A percentile compares a stretch with the other conserved stretches of the same genome.
Evolutionary conservation across 2,113 vertebrate species (phyloP).

Genomic region (Acrocephalus arundinaceus): DNA sequence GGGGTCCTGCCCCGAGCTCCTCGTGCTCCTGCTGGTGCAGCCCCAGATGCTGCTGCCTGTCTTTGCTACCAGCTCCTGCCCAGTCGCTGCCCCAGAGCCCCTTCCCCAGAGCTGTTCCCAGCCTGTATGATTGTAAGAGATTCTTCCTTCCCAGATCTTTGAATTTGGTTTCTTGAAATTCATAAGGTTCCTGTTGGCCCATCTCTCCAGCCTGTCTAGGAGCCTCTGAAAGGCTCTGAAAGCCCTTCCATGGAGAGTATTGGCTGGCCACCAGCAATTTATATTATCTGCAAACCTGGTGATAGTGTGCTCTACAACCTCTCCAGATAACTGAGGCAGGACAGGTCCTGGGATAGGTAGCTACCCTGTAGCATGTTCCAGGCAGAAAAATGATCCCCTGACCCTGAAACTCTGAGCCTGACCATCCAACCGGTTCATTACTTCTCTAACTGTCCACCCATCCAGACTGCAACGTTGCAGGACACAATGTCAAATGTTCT

Average conservation of each 20-base stretch:
- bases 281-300: not conserved
- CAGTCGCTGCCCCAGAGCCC: not conserved
- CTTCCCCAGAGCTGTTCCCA: not conserved
- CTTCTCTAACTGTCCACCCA: not conserved
- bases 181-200: not conserved
- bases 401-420: not conserved
- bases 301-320: not conserved
- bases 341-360: not conserved
- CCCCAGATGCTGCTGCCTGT: not conserved
- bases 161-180: not conserved
- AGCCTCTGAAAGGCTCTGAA: not conserved
- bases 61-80: not conserved
- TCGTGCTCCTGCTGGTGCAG: not conserved
- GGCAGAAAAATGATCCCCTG: not conserved
- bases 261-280: not conserved
- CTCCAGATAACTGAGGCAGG: not conserved
- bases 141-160: not conserved
- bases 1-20: not conserved
- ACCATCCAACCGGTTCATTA: not conserved
- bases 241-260: not conserved
- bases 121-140: not conserved
- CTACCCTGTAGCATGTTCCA: not conserved
- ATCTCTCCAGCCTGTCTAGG: not conserved
- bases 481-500: not conserved
- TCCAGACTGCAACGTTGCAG: not conserved